Percentiles rank a stretch among this genome's conserved stretches.
These are phyloP conservation scores for Bombus sibiricus DNA, from an alignment of 1,140 invertebrate species.

Conservation along the genomic window DNA sequence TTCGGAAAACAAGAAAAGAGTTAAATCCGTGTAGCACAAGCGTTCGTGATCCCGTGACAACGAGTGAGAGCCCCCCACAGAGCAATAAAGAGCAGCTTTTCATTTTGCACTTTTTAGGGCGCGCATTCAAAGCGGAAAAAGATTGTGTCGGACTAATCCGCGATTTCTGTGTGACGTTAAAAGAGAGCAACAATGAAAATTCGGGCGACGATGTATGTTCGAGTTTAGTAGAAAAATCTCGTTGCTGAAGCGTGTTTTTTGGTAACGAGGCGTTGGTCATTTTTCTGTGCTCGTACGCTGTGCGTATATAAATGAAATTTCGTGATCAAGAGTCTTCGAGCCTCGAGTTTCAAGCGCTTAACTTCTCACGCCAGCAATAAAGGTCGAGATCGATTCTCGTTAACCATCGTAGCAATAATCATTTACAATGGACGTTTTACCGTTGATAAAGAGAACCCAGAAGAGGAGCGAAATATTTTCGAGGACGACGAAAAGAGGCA, in stretches of 20 bases:
- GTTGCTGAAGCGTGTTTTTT: background rate
- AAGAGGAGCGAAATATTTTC: background rate
- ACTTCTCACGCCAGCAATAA: background rate
- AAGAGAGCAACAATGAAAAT: slow-evolving; percentile 38
- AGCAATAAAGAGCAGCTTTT: slow-evolving; percentile 59
- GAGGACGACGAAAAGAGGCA: background rate
- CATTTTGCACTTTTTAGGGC: slow-evolving; percentile 58
- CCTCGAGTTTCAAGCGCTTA: background rate
- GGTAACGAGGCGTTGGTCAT: background rate
- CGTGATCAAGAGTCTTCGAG: background rate
- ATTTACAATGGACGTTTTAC: background rate
- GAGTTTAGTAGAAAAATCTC: background rate
- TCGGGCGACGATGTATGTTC: background rate
- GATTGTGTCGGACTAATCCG: slow-evolving; percentile 46
- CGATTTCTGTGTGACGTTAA: slow-evolving; percentile 28
- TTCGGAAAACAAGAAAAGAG: slow-evolving; percentile 8
- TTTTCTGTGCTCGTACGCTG: background rate
- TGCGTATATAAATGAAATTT: background rate
- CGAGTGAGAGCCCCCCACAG: slow-evolving; percentile 24
- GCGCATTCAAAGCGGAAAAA: slow-evolving; percentile 35
- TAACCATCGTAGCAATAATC: background rate
- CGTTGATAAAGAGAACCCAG: background rate
- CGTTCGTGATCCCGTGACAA: slow-evolving; percentile 44
- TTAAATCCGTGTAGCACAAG: slow-evolving; percentile 24
- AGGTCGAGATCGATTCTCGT: background rate